Evolutionary conservation across 2,888 invertebrate genomes (phyloP), one percentile per base, ranked within the genome.

Genomic region (Drosophila multiciliata): DNA sequence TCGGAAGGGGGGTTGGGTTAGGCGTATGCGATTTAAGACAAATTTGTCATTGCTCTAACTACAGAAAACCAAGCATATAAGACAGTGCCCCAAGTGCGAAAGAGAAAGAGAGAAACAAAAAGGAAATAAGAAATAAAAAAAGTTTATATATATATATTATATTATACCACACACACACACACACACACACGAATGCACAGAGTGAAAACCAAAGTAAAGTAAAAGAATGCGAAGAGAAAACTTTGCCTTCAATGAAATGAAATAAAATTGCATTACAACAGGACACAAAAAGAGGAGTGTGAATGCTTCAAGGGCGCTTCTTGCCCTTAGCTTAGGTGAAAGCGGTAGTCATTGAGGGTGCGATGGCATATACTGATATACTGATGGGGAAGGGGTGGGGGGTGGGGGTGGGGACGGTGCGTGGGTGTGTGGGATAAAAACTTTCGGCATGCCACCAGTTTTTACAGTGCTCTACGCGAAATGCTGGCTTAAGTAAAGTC

Each of bases 201-300:
- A 50, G 45, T 36, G 54, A 62, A 79, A 75, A 66, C 60, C 80
- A 76, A 85, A 86, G 88, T 80, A 80, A 85, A 85, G 90, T 83
- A 82, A 86, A 89, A 89, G 86, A 86, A 86, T 86, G 85, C 66
- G 78, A 80, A 75, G 80, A 66, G 76, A 87, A 86, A 86, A 86
- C 72, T 80, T 86, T 86, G 89, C 80, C 90, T 86, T 86, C 90
- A 86, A 86, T 86, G 88, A 86, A 86, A 86, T 86, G 88, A 86
- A 86, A 86, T 89, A 86, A 86, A 86, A 86, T 86, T 86, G 90
- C 86, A 89, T 86, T 86, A 89, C 90, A 86, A 86, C 80, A 29
- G 85, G 82, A 71, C 81, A 77, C 72, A 87, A 75, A 60, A 73
- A 57, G 73, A 69, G 59, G 61, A 79, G 61, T 60, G 68, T 74